Evolutionary conservation across 2,888 invertebrate genomes (phyloP).

Genomic region (Eilema depressum): DNA sequence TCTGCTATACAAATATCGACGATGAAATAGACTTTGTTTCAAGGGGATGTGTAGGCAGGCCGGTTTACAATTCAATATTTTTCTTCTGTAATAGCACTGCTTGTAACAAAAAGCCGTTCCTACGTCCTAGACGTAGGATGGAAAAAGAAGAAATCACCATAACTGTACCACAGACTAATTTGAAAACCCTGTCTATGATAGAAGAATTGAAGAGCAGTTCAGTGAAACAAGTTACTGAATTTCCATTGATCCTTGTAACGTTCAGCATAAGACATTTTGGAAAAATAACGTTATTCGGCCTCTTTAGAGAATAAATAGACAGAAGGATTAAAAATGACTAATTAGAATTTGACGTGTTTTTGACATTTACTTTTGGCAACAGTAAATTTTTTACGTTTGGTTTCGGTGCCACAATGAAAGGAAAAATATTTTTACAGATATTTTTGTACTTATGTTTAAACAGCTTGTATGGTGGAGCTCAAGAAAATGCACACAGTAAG

Average conservation of each 20-base stretch:
- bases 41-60: slow-evolving; percentile 68
- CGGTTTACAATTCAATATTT: slow-evolving; percentile 65
- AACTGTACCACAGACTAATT: neutral
- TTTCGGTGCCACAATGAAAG: slow-evolving; percentile 37
- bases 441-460: slow-evolving; percentile 35
- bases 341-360: slow-evolving; percentile 5
- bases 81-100: slow-evolving; percentile 60
- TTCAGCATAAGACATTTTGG: neutral
- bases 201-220: neutral
- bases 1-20: slow-evolving; percentile 70
- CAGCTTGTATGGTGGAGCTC: slow-evolving; percentile 30
- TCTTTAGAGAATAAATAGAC: neutral
- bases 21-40: slow-evolving; percentile 59
- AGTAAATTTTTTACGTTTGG: slow-evolving; percentile 15
- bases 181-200: neutral
- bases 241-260: neutral
- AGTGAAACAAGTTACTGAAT: neutral
- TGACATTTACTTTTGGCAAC: neutral
- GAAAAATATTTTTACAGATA: slow-evolving; percentile 37
- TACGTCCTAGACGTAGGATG: slow-evolving; percentile 30
- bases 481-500: slow-evolving; percentile 50
- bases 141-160: slow-evolving; percentile 15
- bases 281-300: neutral
- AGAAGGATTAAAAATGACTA: slow-evolving; percentile 4
- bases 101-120: slow-evolving; percentile 59